Base-by-base conservation (phyloP, 2,797 vertebrate species). In the Melopsittacus undulatus region DNA sequence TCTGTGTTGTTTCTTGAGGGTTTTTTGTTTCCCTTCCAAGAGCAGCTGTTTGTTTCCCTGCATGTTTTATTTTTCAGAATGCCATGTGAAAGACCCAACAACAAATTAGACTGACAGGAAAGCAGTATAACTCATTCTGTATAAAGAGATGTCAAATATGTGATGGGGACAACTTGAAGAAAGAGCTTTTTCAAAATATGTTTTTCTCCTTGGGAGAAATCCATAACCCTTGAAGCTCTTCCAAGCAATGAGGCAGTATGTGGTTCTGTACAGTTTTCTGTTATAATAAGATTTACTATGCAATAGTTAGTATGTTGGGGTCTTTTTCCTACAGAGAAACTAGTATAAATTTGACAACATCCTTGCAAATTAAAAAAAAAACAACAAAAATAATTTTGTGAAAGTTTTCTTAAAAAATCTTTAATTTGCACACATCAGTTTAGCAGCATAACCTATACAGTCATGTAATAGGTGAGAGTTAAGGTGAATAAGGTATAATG, bases 1-100 rank as follows among this genome's bases (percentile, higher is more conserved):
- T 67, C 67, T 63, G 8, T 4, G 8, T 54, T 8, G 0, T 4
- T 36, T 40, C 9, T n/a, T 36, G 5, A 8, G 3, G 3, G 1
- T 0, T 10, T 16, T 57, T 26, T 36, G 54, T 9, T 54, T 8
- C 43, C 27, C 32, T 34, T 49, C 7, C 7, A n/a, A 69, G 16
- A 54, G 2, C 1, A 54, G 11, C 9, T n/a, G 18, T 45, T 52
- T 34, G 3, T 57, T 90, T 62, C 7, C 13, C 6, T 21, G 11
- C 10, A 20, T 72, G 2, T 57, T 82, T 89, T 56, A 16, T 69
- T 87, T 73, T 43, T 76, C 2, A 2, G 7, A 69, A 59, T 36
- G 6, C 4, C 42, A n/a, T 46, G 26, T 57, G 17, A 72, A 83
- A 72, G 13, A 11, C 22, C 26, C 48, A 57, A 49, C 3, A 80